Evolutionary conservation across 2,888 invertebrate species (phyloP).

Genomic region (Orthonychiurus folsomi): DNA sequence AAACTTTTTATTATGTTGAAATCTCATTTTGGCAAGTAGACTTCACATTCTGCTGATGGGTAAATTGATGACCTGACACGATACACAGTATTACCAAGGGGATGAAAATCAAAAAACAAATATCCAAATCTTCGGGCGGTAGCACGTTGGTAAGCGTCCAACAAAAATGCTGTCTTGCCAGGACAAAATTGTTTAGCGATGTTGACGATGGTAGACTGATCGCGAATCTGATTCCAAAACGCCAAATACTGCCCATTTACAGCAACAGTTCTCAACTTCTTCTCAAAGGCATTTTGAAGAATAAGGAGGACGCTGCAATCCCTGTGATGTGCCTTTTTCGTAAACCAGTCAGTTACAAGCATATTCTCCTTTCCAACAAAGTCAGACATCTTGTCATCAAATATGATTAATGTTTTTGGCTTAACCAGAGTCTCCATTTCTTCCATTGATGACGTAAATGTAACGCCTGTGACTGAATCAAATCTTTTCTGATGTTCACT

Average conservation of each 20-base stretch:
- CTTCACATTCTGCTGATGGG: neutral
- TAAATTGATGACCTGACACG: neutral
- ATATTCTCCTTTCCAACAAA: conserved; percentile 3
- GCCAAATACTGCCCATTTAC: conserved; percentile 7
- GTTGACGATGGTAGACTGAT: neutral
- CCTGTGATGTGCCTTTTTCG: conserved; percentile 8
- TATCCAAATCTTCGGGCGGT: neutral
- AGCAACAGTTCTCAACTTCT: neutral
- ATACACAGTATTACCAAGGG: neutral
- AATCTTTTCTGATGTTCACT: conserved; percentile 7
- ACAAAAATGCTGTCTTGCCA: neutral
- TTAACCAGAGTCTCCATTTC: conserved; percentile 8
- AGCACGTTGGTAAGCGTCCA: neutral
- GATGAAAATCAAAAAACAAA: conserved; percentile 8
- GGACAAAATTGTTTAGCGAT: conserved; percentile 10
- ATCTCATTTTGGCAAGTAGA: neutral
- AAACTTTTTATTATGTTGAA: neutral
- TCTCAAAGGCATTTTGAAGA: conserved; percentile 8
- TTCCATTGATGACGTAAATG: neutral
- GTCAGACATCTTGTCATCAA: conserved; percentile 4
- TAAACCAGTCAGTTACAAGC: conserved; percentile 4
- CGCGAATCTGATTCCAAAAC: conserved; percentile 7
- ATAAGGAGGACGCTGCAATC: neutral
- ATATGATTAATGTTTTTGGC: neutral
- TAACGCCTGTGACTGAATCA: neutral